A percentile compares a stretch with the other conserved stretches of the same genome.
Conservation (phyloP, 2,797 vertebrate species). For the Liparis tanakae region DNA sequence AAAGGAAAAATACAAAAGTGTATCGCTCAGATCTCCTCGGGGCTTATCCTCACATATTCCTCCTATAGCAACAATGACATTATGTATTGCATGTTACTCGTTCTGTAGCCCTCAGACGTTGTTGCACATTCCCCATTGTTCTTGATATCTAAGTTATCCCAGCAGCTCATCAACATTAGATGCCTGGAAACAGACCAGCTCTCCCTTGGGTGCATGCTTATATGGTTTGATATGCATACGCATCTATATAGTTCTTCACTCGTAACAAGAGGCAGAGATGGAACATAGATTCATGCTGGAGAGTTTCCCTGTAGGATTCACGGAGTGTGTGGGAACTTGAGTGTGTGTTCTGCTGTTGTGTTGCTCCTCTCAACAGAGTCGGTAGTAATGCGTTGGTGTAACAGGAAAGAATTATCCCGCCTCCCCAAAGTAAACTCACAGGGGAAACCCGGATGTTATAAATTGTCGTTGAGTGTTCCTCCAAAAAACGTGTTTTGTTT, state of each 20-base stretch:
- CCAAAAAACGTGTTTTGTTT: constrained; percentile 14
- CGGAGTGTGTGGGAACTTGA: constrained; percentile 20
- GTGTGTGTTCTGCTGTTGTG: constrained; percentile 12
- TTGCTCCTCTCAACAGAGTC: constrained; percentile 2
- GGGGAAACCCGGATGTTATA: constrained; percentile 9
- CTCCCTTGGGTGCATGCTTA: neutral
- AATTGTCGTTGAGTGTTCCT: constrained; percentile 15
- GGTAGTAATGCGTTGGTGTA: constrained; percentile 25
- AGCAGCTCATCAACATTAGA: neutral
- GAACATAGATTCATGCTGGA: constrained; percentile 37
- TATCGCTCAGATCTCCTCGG: constrained; percentile 12
- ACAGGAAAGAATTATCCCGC: constrained; percentile 1
- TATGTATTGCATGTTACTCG: neutral
- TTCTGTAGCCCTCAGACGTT: neutral
- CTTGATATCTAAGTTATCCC: constrained; percentile 8
- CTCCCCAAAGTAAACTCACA: constrained; percentile 24
- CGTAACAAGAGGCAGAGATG: constrained; percentile 22
- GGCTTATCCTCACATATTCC: neutral
- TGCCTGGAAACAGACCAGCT: constrained; percentile 9
- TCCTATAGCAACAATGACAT: neutral
- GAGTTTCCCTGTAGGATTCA: constrained; percentile 40
- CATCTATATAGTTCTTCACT: constrained; percentile 20
- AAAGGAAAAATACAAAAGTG: constrained; percentile 9
- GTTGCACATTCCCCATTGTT: neutral
- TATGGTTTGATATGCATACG: neutral